Percentiles rank a stretch among this genome's conserved stretches.
Evolutionary conservation across 2,888 invertebrate species (phyloP).

Genomic region (Apamea monoglypha): DNA sequence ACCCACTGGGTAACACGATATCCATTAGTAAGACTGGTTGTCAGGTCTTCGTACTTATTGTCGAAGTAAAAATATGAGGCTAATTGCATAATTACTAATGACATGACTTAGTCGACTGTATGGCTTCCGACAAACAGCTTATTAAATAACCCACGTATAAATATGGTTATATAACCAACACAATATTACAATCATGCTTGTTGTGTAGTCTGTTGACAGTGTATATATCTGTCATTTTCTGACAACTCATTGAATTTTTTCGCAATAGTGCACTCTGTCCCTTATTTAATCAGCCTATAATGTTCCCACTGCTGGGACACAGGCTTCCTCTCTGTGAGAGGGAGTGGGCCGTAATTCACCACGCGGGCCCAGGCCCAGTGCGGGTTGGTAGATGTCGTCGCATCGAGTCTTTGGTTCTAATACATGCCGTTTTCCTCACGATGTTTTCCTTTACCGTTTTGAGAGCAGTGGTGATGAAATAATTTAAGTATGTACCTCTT

Average conservation of each 20-base stretch:
- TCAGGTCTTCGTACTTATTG: background rate
- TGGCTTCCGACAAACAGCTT: slow-evolving; percentile 62
- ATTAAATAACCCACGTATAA: slow-evolving; percentile 69
- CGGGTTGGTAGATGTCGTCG: too few relatives aligned
- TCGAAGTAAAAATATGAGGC: background rate
- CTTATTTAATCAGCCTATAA: too few relatives aligned
- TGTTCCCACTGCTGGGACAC: too few relatives aligned
- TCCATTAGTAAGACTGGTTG: background rate
- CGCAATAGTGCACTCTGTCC: background rate
- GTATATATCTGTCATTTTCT: slow-evolving; percentile 33
- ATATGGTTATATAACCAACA: slow-evolving; percentile 81
- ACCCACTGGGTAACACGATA: too few relatives aligned
- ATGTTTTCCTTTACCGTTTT: too few relatives aligned
- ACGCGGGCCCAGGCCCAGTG: too few relatives aligned
- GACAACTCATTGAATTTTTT: background rate
- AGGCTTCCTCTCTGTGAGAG: too few relatives aligned
- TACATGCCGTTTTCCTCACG: too few relatives aligned
- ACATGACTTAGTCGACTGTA: slow-evolving; percentile 35
- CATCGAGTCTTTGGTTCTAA: too few relatives aligned
- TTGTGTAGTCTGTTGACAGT: slow-evolving; percentile 76
- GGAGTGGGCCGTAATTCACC: too few relatives aligned
- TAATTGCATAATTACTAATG: slow-evolving; percentile 14
- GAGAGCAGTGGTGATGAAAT: too few relatives aligned
- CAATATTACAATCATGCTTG: slow-evolving; percentile 84
- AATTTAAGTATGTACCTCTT: too few relatives aligned